Conservation (phyloP, 2,888 invertebrate species). For the Campaea margaritaria region DNA sequence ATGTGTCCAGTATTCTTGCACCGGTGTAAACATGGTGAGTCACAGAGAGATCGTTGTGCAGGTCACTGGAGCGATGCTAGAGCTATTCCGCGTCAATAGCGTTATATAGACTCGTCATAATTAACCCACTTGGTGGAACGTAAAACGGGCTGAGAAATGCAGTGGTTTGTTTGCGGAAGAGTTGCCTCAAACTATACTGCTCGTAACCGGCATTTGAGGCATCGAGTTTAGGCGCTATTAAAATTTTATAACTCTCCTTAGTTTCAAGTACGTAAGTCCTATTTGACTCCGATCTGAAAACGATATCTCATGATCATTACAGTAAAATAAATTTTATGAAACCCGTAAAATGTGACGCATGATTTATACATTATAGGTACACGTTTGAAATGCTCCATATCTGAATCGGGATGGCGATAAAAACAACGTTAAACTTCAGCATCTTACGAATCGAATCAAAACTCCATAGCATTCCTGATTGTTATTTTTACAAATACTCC, state of each 20-base stretch:
- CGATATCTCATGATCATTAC: slow-evolving; percentile 17
- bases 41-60: slow-evolving; percentile 49
- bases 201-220: slow-evolving; percentile 24
- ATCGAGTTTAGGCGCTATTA: slow-evolving; percentile 29
- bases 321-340: slow-evolving; percentile 31
- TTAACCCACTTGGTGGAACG: slow-evolving; percentile 71
- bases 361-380: slow-evolving; percentile 27
- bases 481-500: slow-evolving; percentile 53
- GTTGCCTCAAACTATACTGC: slow-evolving; percentile 31
- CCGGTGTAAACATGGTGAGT: slow-evolving; percentile 64
- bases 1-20: slow-evolving; percentile 16
- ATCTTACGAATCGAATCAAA: slow-evolving; percentile 28
- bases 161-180: slow-evolving; percentile 64
- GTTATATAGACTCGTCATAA: slow-evolving; percentile 61
- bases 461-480: slow-evolving; percentile 46
- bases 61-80: slow-evolving; percentile 66
- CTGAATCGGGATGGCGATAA: slow-evolving; percentile 27
- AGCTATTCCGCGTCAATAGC: slow-evolving; percentile 57
- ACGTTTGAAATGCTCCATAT: slow-evolving; percentile 20
- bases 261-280: slow-evolving; percentile 17
- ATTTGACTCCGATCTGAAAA: slow-evolving; percentile 17
- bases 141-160: slow-evolving; percentile 59
- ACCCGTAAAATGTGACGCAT: slow-evolving; percentile 25
- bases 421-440: slow-evolving; percentile 36
- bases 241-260: slow-evolving; percentile 39